A percentile compares a stretch with the other conserved stretches of the same genome.
Evolutionary conservation across 2,797 vertebrate species (phyloP).

Genomic region (Pogonophryne albipinna): DNA sequence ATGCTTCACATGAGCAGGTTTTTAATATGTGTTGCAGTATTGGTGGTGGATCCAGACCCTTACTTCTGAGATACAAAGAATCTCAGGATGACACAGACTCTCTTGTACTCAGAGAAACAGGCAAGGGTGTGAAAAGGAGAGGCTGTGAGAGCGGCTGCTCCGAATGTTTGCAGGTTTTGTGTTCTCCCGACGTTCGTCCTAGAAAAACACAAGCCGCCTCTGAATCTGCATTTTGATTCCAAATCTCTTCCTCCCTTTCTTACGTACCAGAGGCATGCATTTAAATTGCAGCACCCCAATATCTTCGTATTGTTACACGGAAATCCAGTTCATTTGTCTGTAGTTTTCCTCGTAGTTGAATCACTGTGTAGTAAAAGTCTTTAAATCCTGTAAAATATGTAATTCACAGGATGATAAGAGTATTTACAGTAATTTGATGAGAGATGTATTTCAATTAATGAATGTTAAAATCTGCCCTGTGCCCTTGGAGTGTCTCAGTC

Average conservation of each 20-base stretch:
- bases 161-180: constrained; percentile 41
- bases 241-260: constrained; percentile 1
- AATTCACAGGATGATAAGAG: not conserved
- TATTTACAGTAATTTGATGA: constrained; percentile 26
- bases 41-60: not conserved
- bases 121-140: constrained; percentile 16
- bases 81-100: constrained; percentile 27
- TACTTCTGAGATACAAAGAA: constrained; percentile 5
- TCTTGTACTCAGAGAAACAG: constrained; percentile 22
- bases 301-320: constrained; percentile 12
- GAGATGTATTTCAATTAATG: constrained; percentile 5
- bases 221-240: constrained; percentile 37
- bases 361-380: not conserved
- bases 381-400: constrained; percentile 15
- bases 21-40: not conserved
- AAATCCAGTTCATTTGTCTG: constrained; percentile 6
- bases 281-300: constrained; percentile 13
- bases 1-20: not conserved
- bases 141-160: constrained; percentile 41
- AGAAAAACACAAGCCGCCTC: constrained; percentile 73
- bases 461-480: constrained; percentile 5
- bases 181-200: constrained; percentile 70
- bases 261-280: not conserved
- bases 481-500: constrained; percentile 14
- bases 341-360: not conserved